phyloP scores from a whole-genome alignment of 2,888 invertebrate genomes.

The Seira musarum region DNA sequence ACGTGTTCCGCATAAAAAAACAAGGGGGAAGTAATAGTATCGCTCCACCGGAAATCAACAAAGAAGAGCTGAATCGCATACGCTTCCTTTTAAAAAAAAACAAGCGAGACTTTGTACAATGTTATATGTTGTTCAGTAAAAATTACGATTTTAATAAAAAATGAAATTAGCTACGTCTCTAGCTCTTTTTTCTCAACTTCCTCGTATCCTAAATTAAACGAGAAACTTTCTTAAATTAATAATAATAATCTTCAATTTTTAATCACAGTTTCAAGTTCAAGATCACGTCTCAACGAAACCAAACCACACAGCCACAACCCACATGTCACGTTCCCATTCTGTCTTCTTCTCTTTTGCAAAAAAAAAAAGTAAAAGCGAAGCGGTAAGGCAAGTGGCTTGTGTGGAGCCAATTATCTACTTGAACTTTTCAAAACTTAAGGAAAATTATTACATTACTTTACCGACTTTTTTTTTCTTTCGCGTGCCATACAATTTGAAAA shows the following conservation, averaged over 20 bases:
- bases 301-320: neutral
- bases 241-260: slow-evolving; percentile 14
- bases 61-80: neutral
- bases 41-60: neutral
- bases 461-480: too few species aligned
- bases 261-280: slow-evolving; percentile 28
- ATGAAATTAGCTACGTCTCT: slow-evolving; percentile 21
- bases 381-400: neutral
- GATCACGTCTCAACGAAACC: slow-evolving; percentile 29
- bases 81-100: neutral
- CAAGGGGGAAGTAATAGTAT: too few species aligned
- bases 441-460: too few species aligned
- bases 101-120: too few species aligned
- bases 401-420: too few species aligned
- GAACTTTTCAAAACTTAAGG: too few species aligned
- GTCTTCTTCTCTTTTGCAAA: neutral
- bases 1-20: slow-evolving; percentile 16
- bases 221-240: slow-evolving; percentile 29
- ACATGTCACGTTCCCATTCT: slow-evolving; percentile 13
- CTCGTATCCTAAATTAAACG: slow-evolving; percentile 15
- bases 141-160: slow-evolving; percentile 16
- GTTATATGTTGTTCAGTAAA: too few species aligned
- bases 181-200: neutral
- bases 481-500: too few species aligned
- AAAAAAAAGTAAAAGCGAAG: neutral